Conservation (phyloP, 2,888 invertebrate species). For the Sclerodermus sp. region DNA sequence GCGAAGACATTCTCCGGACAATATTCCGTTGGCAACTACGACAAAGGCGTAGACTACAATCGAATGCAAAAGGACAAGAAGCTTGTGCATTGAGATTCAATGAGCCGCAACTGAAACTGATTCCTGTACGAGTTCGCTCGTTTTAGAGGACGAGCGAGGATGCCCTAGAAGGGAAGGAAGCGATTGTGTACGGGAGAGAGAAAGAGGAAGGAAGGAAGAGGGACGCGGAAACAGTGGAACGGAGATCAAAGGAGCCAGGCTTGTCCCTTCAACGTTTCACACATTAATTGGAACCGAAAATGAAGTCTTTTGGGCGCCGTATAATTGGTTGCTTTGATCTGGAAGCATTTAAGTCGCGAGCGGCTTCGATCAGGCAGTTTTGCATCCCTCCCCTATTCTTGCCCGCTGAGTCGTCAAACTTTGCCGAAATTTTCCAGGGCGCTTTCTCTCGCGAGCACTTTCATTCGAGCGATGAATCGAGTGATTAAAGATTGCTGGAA, state of each 20-base stretch:
- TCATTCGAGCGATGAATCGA: too few species aligned
- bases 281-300: constrained; percentile 22
- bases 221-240: constrained; percentile 11
- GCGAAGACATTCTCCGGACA: background rate
- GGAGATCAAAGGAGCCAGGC: background rate
- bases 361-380: too few species aligned
- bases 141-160: background rate
- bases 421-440: too few species aligned
- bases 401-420: too few species aligned
- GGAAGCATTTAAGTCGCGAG: background rate
- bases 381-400: too few species aligned
- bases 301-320: constrained; percentile 12
- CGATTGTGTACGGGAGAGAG: background rate
- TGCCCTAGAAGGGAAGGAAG: too few species aligned
- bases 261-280: background rate
- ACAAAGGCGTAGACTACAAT: background rate
- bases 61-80: background rate
- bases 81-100: background rate
- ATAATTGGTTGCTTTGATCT: constrained; percentile 22
- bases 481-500: too few species aligned
- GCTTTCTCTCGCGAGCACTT: too few species aligned
- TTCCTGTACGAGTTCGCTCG: background rate
- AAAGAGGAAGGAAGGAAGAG: background rate
- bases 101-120: background rate
- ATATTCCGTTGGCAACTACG: background rate